Base-by-base conservation (phyloP, 2,797 vertebrate genomes). In the Chelon auratus region DNA sequence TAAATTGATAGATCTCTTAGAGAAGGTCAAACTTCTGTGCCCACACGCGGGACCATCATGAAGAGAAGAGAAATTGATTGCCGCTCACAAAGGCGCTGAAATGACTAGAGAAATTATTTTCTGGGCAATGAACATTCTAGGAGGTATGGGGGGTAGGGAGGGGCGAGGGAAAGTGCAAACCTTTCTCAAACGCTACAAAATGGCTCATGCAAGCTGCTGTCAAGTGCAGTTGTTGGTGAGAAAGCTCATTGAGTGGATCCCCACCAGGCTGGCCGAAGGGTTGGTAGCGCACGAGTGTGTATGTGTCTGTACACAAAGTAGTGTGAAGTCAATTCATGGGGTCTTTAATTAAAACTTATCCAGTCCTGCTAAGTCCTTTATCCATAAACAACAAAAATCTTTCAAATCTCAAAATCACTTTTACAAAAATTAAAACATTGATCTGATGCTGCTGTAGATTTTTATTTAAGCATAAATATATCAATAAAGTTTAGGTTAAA, bases 61-160 rank as follows among this genome's bases (percentile, higher is more conserved):
- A 94, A 94, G 94, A 94, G 94, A 94, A 94, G 92, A 95, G 93
- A 94, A 95, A 95, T 95, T 94, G 95, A 93, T 94, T 94, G 94
- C 91, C 82, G 90, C 91, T 93, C 94, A 95, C 94, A 95, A 95
- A 94, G 91, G 93, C 92, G 84, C 88, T 91, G 90, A 95, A 95
- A 95, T 94, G 94, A 93, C 94, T 93, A 90, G 91, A 94, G 93
- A 94, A 95, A 95, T 95, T 92, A 94, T 95, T 94, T 95, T 95
- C 93, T 94, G 91, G 93, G 92, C 93, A 94, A 94, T 93, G 94
- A 93, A 94, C 93, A 94, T 94, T 94, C 90, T 93, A 79, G 82
- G 89, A 85, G 91, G 82, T 72, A 50, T 63, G 51, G 64, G 74
- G 60, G 67, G 77, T 4, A 6, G 37, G 48, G 69, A 48, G 68